A percentile compares a stretch with the other conserved stretches of the same genome.
These are phyloP conservation scores for Radopholus similis DNA, from an alignment of 1,140 invertebrate species.

Conservation along the genomic window DNA sequence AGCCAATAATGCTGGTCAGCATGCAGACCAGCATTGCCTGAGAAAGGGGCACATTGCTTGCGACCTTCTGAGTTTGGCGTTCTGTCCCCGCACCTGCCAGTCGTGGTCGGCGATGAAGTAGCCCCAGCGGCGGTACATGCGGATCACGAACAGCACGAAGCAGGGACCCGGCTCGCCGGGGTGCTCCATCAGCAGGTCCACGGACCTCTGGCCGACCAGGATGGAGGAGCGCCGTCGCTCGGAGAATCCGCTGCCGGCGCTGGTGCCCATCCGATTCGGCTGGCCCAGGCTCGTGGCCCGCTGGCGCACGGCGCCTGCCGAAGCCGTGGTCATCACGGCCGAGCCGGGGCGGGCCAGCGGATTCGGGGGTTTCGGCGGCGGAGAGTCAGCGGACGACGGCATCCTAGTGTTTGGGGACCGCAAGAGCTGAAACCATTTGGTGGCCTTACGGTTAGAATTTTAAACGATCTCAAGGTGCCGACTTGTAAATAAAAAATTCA, in stretches of 20 bases:
- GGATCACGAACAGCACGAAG: slow-evolving; percentile 54
- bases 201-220: slow-evolving; percentile 17
- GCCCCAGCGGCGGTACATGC: slow-evolving; percentile 47
- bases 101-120: slow-evolving; percentile 53
- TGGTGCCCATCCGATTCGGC: background rate
- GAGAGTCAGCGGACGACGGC: background rate
- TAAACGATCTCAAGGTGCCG: too few relatives aligned
- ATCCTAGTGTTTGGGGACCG: too few relatives aligned
- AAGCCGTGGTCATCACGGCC: background rate
- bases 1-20: slow-evolving; percentile 50
- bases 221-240: slow-evolving; percentile 20
- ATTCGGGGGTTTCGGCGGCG: background rate
- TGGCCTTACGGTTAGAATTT: too few relatives aligned
- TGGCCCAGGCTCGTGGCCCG: background rate
- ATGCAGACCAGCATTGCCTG: slow-evolving; percentile 53
- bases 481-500: too few relatives aligned
- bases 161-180: slow-evolving; percentile 36
- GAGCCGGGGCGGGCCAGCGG: background rate
- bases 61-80: too few relatives aligned
- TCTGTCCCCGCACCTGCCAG: slow-evolving; percentile 27
- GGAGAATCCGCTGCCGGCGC: background rate
- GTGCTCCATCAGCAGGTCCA: slow-evolving; percentile 21
- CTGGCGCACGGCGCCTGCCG: background rate
- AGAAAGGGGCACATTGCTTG: too few relatives aligned
- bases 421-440: too few relatives aligned